phyloP scores from a whole-genome alignment of 1,140 invertebrate genomes.

The Pentalonia nigronervosa region DNA sequence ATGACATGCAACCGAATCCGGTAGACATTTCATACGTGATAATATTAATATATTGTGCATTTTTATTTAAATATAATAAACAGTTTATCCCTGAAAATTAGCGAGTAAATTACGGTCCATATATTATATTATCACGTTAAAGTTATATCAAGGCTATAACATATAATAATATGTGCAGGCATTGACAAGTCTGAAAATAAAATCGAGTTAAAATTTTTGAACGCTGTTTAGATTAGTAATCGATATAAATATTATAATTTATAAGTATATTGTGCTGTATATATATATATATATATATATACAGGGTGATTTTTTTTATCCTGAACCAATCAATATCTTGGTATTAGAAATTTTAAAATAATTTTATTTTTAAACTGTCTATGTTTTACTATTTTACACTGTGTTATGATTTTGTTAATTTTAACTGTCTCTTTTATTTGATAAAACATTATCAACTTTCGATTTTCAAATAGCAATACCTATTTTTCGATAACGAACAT shows the following conservation, averaged over 20 bases:
- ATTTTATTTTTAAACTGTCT: too few species aligned
- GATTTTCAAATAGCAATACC: too few species aligned
- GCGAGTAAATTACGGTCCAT: background rate
- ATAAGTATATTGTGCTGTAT: background rate
- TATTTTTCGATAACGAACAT: too few species aligned
- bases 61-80: background rate
- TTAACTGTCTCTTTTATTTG: too few species aligned
- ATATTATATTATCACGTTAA: background rate
- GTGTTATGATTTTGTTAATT: too few species aligned
- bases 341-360: too few species aligned
- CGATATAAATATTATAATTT: background rate
- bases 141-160: constrained; percentile 3
- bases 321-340: too few species aligned
- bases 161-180: background rate
- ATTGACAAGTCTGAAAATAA: background rate
- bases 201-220: constrained; percentile 1
- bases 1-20: background rate
- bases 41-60: background rate
- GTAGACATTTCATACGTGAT: background rate
- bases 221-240: background rate
- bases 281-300: background rate
- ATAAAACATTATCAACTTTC: too few species aligned
- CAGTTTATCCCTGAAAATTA: background rate
- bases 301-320: too few species aligned
- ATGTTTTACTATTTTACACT: too few species aligned